These are phyloP conservation scores for Caranx melampygus DNA, from an alignment of 2,113 vertebrate species.

Conservation along the genomic window DNA sequence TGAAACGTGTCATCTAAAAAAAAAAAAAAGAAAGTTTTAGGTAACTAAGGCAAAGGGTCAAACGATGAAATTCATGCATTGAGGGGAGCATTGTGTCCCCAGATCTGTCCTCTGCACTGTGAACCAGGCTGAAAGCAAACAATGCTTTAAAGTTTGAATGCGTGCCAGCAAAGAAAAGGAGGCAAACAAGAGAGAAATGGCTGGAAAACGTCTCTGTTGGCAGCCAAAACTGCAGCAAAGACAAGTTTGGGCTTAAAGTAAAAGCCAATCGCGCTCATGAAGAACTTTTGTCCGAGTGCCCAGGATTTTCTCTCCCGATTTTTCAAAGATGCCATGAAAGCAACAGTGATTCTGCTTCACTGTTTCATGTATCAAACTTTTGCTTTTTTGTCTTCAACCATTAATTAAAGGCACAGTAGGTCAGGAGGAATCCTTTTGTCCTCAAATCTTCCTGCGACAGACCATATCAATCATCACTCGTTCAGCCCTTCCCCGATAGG, in stretches of 20 bases:
- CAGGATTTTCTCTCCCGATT: not conserved
- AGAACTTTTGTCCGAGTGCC: not conserved
- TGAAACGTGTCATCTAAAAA: not conserved
- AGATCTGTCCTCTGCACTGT: not conserved
- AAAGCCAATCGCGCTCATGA: not conserved
- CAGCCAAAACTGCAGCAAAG: not conserved
- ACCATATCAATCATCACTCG: constrained; percentile 4
- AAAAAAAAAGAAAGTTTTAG: not conserved
- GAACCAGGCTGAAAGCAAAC: constrained; percentile 5
- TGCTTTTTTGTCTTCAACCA: not conserved
- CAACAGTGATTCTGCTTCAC: not conserved
- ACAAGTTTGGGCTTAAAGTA: not conserved
- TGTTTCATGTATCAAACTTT: not conserved
- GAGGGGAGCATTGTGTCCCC: not conserved
- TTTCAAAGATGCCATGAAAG: not conserved
- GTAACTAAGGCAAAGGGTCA: not conserved
- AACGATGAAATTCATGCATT: not conserved
- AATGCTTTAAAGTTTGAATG: not conserved
- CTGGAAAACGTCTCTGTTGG: constrained; percentile 4
- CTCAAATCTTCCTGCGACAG: not conserved
- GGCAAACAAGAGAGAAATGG: not conserved
- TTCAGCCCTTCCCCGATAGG: not conserved
- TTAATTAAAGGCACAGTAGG: not conserved
- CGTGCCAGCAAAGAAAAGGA: not conserved
- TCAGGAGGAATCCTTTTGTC: not conserved